A percentile compares a stretch with the other conserved stretches of the same genome.
phyloP scores from a whole-genome alignment of 2,888 invertebrate genomes.

The Eudasyphora cyanicolor region DNA sequence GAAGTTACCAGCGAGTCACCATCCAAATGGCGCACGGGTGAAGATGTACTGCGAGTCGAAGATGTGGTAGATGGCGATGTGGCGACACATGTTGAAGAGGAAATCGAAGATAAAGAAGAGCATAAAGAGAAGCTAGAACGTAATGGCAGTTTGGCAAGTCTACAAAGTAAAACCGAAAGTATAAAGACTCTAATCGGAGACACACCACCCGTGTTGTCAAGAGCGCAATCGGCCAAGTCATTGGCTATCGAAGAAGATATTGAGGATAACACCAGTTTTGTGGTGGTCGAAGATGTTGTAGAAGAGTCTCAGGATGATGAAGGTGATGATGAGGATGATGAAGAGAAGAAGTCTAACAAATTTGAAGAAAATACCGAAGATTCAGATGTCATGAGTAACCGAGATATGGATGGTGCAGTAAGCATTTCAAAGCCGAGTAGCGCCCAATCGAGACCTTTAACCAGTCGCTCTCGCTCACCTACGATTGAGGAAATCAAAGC shows the following conservation, averaged over 20 bases:
- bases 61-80: conserved; percentile 68
- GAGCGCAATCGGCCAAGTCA: conserved; percentile 80
- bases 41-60: conserved; percentile 54
- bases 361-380: conserved; percentile 25
- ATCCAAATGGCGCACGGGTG: conserved; percentile 55
- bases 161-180: conserved; percentile 74
- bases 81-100: not conserved
- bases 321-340: conserved; percentile 41
- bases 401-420: conserved; percentile 15
- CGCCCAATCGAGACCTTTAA: conserved; percentile 36
- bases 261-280: conserved; percentile 73
- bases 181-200: conserved; percentile 73
- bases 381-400: conserved; percentile 21
- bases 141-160: conserved; percentile 71
- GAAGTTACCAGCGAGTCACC: conserved; percentile 66
- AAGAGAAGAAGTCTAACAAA: not conserved
- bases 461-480: conserved; percentile 65
- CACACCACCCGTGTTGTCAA: conserved; percentile 72
- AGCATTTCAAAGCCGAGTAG: conserved; percentile 43
- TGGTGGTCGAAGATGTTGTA: conserved; percentile 69
- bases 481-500: conserved; percentile 70
- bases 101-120: conserved; percentile 41
- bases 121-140: conserved; percentile 66
- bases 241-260: conserved; percentile 79
- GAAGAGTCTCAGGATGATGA: conserved; percentile 53